Evolutionary conservation across 2,113 vertebrate genomes (phyloP).

Genomic region (Donacobius atricapilla): DNA sequence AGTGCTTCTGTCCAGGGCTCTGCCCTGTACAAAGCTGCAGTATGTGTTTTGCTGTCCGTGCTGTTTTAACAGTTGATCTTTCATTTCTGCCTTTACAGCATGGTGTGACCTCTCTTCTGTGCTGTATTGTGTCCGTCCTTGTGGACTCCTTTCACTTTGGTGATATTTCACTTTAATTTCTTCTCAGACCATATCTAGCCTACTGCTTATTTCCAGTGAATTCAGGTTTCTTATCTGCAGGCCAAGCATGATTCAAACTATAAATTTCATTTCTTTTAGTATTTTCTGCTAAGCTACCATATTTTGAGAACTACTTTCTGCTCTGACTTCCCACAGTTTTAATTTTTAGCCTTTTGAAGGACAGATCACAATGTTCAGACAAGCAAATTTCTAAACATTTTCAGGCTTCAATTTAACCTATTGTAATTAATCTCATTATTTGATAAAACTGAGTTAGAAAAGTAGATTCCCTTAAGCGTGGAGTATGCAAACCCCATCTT

Average conservation of each 20-base stretch:
- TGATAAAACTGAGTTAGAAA: neutral
- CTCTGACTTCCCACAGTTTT: neutral
- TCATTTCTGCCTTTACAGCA: neutral
- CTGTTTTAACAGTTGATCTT: neutral
- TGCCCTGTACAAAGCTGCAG: neutral
- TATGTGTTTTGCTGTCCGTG: neutral
- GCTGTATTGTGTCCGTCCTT: neutral
- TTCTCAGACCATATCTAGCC: neutral
- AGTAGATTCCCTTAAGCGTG: neutral
- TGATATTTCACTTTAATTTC: neutral
- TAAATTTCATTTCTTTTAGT: neutral
- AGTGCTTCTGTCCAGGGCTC: neutral
- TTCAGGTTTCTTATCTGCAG: conserved; percentile 2
- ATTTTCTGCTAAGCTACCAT: neutral
- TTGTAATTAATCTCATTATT: neutral
- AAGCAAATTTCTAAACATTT: neutral
- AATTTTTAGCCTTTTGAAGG: neutral
- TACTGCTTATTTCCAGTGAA: neutral
- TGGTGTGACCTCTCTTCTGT: neutral
- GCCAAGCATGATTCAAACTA: neutral
- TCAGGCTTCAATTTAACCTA: neutral
- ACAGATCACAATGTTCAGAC: neutral
- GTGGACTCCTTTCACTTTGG: neutral
- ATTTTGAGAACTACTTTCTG: neutral
- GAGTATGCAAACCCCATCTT: neutral